These are phyloP conservation scores for Camelus dromedarius DNA, from an alignment of 2,113 vertebrate species.

Conservation along the genomic window DNA sequence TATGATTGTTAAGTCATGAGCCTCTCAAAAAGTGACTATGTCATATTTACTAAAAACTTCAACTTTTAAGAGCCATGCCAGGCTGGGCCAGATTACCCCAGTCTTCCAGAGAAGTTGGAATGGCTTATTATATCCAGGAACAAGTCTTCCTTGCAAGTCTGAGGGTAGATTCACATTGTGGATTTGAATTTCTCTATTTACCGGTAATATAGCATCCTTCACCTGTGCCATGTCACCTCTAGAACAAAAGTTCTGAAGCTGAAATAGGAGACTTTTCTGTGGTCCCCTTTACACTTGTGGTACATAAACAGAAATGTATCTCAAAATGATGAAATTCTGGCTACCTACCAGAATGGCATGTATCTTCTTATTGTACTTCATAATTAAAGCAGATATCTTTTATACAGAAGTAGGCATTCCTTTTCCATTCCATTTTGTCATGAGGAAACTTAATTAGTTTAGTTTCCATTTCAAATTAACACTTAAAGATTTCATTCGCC, in stretches of 20 bases:
- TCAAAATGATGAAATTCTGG: slow-evolving; percentile 4
- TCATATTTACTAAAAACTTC: neutral
- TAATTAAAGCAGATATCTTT: neutral
- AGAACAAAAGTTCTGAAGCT: neutral
- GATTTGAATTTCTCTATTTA: slow-evolving; percentile 40
- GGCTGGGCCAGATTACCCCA: neutral
- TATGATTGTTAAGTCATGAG: neutral
- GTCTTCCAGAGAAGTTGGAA: neutral
- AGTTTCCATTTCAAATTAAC: neutral
- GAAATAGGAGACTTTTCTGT: neutral
- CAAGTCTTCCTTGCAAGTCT: neutral
- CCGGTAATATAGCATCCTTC: neutral
- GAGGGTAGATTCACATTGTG: neutral
- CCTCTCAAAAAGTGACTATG: neutral
- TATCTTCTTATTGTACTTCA: neutral
- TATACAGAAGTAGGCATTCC: neutral
- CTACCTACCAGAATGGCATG: neutral
- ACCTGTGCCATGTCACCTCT: neutral
- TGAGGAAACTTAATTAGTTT: neutral
- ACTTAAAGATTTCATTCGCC: slow-evolving; percentile 1
- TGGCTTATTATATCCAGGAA: neutral
- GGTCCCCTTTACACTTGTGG: neutral
- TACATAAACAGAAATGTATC: neutral
- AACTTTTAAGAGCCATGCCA: neutral
- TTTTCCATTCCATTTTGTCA: neutral